Evolutionary conservation across 1,140 invertebrate genomes (phyloP).

Genomic region (Caenorhabditis remanei): DNA sequence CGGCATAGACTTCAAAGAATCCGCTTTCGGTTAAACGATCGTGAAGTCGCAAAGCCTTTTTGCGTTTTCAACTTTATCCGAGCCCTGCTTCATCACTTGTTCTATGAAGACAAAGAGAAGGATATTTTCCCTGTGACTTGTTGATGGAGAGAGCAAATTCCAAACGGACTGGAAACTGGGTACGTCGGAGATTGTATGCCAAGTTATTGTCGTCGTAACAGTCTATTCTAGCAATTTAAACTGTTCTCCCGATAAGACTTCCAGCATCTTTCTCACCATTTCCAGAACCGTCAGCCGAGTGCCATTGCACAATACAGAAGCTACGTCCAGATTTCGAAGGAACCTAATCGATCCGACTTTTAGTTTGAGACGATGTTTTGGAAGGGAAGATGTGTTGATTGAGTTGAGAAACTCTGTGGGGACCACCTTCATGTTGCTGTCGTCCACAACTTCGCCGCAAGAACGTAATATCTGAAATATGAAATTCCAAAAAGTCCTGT

Average conservation of each 20-base stretch:
- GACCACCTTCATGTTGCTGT: background rate
- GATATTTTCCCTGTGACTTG: constrained; percentile 80
- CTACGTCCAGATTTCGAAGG: constrained; percentile 60
- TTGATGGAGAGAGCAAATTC: constrained; percentile 81
- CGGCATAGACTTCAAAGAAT: background rate
- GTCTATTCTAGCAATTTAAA: constrained; percentile 65
- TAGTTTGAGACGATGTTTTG: constrained; percentile 58
- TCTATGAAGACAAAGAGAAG: constrained; percentile 73
- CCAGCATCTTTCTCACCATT: background rate
- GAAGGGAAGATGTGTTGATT: constrained; percentile 18
- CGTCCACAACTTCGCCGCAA: background rate
- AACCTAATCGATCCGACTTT: constrained; percentile 64
- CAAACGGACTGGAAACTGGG: constrained; percentile 79
- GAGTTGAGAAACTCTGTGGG: constrained; percentile 17
- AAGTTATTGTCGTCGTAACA: constrained; percentile 50
- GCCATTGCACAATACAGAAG: constrained; percentile 62
- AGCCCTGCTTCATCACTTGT: background rate
- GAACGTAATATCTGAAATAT: background rate
- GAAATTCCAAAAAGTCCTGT: background rate
- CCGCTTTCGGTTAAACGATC: background rate
- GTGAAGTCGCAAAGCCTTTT: background rate
- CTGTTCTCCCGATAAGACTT: constrained; percentile 7
- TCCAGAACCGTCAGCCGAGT: constrained; percentile 27
- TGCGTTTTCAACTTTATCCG: background rate
- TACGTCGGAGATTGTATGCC: constrained; percentile 64